phyloP scores from a whole-genome alignment of 2,888 invertebrate genomes.

The Amphimallon solstitiale region DNA sequence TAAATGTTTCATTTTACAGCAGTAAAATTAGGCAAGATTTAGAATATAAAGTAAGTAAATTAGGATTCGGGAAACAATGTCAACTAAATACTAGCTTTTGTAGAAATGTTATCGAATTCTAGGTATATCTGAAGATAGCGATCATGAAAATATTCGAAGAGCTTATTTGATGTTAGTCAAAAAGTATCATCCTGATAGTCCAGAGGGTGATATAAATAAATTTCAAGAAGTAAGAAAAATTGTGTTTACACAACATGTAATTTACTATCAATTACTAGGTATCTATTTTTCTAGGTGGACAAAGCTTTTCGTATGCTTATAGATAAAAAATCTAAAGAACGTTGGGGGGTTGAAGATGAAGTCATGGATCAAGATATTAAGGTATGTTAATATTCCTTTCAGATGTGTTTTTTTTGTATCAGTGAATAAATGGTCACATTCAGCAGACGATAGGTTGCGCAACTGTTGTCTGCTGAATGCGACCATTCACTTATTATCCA shows the following conservation, averaged over 20 bases:
- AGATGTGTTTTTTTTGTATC: too few species aligned
- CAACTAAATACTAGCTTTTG: constrained; percentile 42
- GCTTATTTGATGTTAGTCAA: constrained; percentile 83
- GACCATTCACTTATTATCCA: too few species aligned
- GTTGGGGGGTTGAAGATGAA: constrained; percentile 65
- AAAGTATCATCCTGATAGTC: constrained; percentile 86
- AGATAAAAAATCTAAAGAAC: constrained; percentile 73
- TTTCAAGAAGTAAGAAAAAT: constrained; percentile 72
- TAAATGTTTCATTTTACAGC: constrained; percentile 23
- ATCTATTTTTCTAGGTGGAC: constrained; percentile 67
- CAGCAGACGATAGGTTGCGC: too few species aligned
- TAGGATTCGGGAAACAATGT: constrained; percentile 1
- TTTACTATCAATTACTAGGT: not conserved
- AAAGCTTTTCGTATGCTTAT: constrained; percentile 78
- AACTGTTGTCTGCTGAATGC: too few species aligned
- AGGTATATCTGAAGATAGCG: constrained; percentile 73
- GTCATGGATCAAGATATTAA: constrained; percentile 72
- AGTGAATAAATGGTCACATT: too few species aligned
- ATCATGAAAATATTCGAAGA: constrained; percentile 76
- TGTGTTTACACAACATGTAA: not conserved
- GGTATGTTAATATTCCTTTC: constrained; percentile 58
- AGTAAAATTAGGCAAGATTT: constrained; percentile 37
- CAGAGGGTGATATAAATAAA: constrained; percentile 77
- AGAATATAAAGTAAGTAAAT: constrained; percentile 42
- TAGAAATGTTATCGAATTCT: constrained; percentile 77